A percentile compares a stretch with the other conserved stretches of the same genome.
phyloP scores from a whole-genome alignment of 2,797 vertebrate species.

The Microctenopoma stevenorrisi region DNA sequence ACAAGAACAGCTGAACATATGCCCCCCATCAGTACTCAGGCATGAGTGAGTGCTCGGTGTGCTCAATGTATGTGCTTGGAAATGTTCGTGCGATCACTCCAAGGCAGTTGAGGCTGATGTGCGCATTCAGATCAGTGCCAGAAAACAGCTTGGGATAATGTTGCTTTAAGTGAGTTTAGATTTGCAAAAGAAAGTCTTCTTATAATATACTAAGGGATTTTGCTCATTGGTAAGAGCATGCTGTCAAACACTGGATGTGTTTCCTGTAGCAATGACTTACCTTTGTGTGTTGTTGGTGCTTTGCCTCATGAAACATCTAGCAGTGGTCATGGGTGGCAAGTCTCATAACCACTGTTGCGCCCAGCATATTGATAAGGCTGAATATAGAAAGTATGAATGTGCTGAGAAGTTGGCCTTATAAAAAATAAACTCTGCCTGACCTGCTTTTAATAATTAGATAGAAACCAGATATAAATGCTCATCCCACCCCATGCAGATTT shows the following conservation, averaged over 20 bases:
- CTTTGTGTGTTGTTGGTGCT: conserved; percentile 9
- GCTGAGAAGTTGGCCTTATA: not conserved
- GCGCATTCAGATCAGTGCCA: conserved; percentile 58
- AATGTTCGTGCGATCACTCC: conserved; percentile 20
- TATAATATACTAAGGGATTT: conserved; percentile 41
- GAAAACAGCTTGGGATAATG: conserved; percentile 63
- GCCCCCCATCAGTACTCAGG: conserved; percentile 25
- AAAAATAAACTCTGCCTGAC: not conserved
- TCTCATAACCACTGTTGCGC: conserved; percentile 9
- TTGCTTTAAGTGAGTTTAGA: conserved; percentile 59
- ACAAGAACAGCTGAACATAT: conserved; percentile 53
- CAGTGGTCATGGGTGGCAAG: conserved; percentile 18
- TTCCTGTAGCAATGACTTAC: conserved; percentile 5
- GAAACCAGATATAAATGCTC: conserved; percentile 12
- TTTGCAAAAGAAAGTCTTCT: conserved; percentile 32
- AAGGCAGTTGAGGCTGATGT: conserved; percentile 42
- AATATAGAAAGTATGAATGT: not conserved
- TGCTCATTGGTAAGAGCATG: conserved; percentile 15
- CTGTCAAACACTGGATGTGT: conserved; percentile 19
- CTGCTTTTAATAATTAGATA: not conserved
- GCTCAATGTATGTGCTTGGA: conserved; percentile 14
- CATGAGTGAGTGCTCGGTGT: not conserved
- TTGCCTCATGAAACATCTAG: conserved; percentile 40
- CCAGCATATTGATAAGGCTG: not conserved
- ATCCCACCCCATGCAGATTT: conserved; percentile 11